Base-by-base conservation (phyloP, 2,888 invertebrate genomes). In the Stenolophus ochropezus region DNA sequence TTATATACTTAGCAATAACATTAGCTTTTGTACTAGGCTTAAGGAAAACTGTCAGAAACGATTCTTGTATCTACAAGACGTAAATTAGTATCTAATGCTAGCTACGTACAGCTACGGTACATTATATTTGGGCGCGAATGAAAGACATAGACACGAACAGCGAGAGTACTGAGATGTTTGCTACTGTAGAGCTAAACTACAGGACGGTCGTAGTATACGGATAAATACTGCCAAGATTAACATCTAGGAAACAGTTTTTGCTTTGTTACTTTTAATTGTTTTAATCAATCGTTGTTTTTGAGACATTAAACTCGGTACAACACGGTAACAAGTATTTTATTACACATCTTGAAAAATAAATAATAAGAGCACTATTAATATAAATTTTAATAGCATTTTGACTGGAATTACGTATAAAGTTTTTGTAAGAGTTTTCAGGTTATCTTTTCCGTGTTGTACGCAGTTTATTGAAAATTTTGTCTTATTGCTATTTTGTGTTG, bases 21-120 rank as follows among this genome's bases (percentile, higher is more conserved):
- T 73, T 80, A 80, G 80, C 80, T 80, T 80, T 80, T 80, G 80
- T 80, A 80, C 80, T 80, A 80, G 80, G 80, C 80, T 80, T 80
- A 80, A 80, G 80, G 80, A 80, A 80, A 80, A 80, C 80, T 80
- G 80, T 71, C 8, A 56, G 51, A 79, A 79, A 79, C 25, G 53
- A 79, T 14, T 69, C 33, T 69, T 33, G 65, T 69, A 14, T 69
- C 65, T 69, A 69, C 65, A 33, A 61, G 58, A 23, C 8, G 25
- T 18, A 25, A 65, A 27, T 65, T 65, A 58, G 23, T 61, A 61
- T n/a, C 56, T 23, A 61, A 8, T 58, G 23, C 23, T 16, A 69
- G 33, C 65, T 69, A 69, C 65, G 65, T 65, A 69, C 23, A 61
- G 61, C 61, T 61, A 61, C 33, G 11, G 33, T 42, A 42, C 4